Evolutionary conservation across 2,113 vertebrate genomes (phyloP), one percentile per base, ranked within the genome.

Genomic region (Tamias sibiricus): DNA sequence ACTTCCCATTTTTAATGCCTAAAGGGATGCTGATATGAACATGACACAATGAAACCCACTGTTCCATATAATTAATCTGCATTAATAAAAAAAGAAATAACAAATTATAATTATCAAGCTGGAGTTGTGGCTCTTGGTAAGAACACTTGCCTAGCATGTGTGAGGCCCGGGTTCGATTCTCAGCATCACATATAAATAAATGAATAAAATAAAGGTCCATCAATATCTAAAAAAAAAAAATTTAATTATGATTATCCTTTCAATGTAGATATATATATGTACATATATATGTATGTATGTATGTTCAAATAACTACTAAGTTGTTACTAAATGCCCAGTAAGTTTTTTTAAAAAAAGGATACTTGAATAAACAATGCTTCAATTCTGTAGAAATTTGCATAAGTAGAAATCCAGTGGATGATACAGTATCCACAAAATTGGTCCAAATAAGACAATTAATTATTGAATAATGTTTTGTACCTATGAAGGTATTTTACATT

Each of bases 1-100:
- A 89, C 20, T 42, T 24, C 26, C 91, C 85, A 90, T 71, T 88
- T 92, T 93, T 85, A 71, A 71, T 91, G 59, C 2, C 28, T 75
- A 52, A 90, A 71, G 16, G 6, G 77, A 77, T 37, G 74, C 28
- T 52, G 85, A 19, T n/a, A 69, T 19, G 16, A 69, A n/a, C 8
- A 19, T 6, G 6, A 69, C 66, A 69, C 17, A n/a, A n/a, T 20
- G 35, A n/a, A 69, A 17, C 35, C 66, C 32, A n/a, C 6, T n/a
- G 17, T n/a, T 69, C 9, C n/a, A 16, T 14, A n/a, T 14, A 69
- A n/a, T 69, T 69, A n/a, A 69, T n/a, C 32, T 69, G 35, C 66
- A 69, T 14, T 69, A 69, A n/a, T 68, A 68, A 68, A 64, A 54
- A 57, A 57, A 28, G 59, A 62, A 35, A 68, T 68, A 35, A 68